Conservation (phyloP, 2,797 vertebrate species). For the Calcarius lapponicus region DNA sequence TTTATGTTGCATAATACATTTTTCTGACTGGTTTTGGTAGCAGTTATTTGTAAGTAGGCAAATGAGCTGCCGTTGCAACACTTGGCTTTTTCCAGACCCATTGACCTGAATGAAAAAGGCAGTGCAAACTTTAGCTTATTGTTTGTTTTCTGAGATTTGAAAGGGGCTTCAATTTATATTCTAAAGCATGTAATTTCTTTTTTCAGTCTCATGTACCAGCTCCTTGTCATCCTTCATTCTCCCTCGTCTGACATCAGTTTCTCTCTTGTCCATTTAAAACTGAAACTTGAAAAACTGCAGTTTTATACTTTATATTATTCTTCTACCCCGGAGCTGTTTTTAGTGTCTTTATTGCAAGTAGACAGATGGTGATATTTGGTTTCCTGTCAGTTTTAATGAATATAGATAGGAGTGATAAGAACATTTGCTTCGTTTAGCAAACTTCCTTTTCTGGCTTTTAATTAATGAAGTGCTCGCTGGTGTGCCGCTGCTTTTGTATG, state of each 20-base stretch:
- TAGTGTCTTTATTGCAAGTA: slow-evolving; percentile 72
- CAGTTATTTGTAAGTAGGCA: neutral
- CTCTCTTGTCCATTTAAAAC: slow-evolving; percentile 51
- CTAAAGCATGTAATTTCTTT: neutral
- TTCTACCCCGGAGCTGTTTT: slow-evolving; percentile 71
- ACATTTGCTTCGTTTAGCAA: slow-evolving; percentile 77
- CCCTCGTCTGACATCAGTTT: neutral
- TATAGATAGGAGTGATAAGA: slow-evolving; percentile 76
- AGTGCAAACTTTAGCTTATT: neutral
- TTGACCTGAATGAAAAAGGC: neutral
- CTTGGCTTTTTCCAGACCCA: neutral
- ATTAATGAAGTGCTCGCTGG: slow-evolving; percentile 71
- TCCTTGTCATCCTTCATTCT: slow-evolving; percentile 13
- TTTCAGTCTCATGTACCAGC: neutral
- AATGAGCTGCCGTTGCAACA: neutral
- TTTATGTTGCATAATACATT: neutral
- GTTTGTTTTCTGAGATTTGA: neutral
- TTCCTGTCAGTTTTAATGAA: slow-evolving; percentile 79
- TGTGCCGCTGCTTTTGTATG: slow-evolving; percentile 60
- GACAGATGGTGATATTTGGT: slow-evolving; percentile 80
- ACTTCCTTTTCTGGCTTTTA: slow-evolving; percentile 76
- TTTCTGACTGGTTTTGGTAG: neutral
- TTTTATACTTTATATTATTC: slow-evolving; percentile 67
- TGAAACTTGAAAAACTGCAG: slow-evolving; percentile 60
- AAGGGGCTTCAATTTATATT: neutral